Percentiles rank a stretch among this genome's conserved stretches.
These are phyloP conservation scores for Delphinus delphis DNA, from an alignment of 2,113 vertebrate species.

Conservation along the genomic window DNA sequence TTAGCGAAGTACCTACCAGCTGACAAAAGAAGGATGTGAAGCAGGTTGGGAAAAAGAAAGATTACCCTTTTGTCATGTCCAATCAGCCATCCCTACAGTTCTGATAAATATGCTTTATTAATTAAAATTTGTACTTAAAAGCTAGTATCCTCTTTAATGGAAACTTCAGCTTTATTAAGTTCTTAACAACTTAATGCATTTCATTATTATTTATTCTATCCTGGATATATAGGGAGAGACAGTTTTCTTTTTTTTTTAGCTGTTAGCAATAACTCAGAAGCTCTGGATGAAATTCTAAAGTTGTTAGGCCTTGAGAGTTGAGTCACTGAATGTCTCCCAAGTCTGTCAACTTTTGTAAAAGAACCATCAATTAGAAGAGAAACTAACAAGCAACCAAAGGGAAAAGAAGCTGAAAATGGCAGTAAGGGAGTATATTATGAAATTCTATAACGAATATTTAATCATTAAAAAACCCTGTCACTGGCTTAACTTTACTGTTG, in stretches of 20 bases:
- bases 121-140: slow-evolving; percentile 24
- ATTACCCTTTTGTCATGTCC: neutral
- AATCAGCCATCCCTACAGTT: neutral
- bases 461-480: neutral
- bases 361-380: neutral
- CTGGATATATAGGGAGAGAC: neutral
- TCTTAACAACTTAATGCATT: slow-evolving; percentile 33
- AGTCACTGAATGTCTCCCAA: neutral
- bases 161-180: slow-evolving; percentile 8
- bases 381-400: neutral
- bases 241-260: neutral
- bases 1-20: neutral
- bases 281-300: slow-evolving; percentile 3
- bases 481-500: neutral
- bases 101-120: slow-evolving; percentile 7
- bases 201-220: neutral
- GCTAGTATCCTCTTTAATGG: neutral
- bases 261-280: neutral
- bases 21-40: neutral
- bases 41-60: neutral
- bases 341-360: slow-evolving; percentile 19
- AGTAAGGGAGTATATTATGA: neutral
- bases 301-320: neutral
- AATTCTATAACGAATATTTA: neutral
- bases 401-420: neutral